Conservation (phyloP, 2,888 invertebrate genomes). For the Tillus elongatus region DNA sequence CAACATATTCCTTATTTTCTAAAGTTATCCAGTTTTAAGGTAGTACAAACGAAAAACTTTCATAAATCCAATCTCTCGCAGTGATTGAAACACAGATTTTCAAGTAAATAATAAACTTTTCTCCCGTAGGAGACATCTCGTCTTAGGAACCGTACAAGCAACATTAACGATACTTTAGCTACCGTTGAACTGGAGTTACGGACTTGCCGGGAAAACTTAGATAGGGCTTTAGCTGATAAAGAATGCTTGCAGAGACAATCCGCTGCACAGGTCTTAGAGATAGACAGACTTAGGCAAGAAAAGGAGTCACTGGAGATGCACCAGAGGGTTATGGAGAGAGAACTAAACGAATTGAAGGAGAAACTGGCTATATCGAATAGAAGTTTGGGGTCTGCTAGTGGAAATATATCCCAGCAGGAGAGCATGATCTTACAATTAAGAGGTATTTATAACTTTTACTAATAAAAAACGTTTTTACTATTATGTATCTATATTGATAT, state of each 20-base stretch:
- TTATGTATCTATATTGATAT: too few relatives aligned
- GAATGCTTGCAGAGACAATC: constrained; percentile 67
- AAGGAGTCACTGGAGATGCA: constrained; percentile 67
- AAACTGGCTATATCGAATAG: constrained; percentile 56
- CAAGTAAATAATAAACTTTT: too few relatives aligned
- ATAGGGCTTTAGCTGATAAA: constrained; percentile 57
- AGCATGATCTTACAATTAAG: constrained; percentile 56
- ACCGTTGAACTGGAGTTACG: constrained; percentile 57
- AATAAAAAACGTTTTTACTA: too few relatives aligned
- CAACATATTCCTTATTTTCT: too few relatives aligned
- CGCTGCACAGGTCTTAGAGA: constrained; percentile 59
- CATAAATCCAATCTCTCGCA: too few relatives aligned
- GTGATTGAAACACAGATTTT: too few relatives aligned
- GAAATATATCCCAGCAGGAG: constrained; percentile 62
- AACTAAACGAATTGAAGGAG: constrained; percentile 58
- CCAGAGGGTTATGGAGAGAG: constrained; percentile 63
- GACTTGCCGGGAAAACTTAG: constrained; percentile 56
- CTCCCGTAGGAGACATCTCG: constrained; percentile 39
- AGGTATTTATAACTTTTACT: constrained; percentile 43
- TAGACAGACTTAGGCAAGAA: constrained; percentile 66
- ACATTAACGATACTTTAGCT: constrained; percentile 51
- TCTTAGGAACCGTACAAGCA: constrained; percentile 42
- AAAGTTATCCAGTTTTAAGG: too few relatives aligned
- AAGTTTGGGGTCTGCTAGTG: constrained; percentile 56
- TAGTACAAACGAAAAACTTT: too few relatives aligned